phyloP scores from a whole-genome alignment of 2,888 invertebrate species.

The Zele albiditarsus region DNA sequence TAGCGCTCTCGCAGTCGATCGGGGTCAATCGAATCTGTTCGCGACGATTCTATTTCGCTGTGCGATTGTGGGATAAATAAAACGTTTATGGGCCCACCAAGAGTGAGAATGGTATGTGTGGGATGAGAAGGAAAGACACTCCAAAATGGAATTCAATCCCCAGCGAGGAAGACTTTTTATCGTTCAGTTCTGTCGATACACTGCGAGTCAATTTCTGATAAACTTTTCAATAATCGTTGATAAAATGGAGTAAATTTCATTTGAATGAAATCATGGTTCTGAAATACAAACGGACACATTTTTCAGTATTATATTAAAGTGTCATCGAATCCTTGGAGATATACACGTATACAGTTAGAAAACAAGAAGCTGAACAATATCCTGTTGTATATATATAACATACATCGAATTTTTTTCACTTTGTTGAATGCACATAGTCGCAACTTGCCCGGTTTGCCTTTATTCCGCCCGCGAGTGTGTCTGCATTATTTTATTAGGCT shows the following conservation, averaged over 20 bases:
- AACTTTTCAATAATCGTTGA: conserved; percentile 7
- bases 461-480: conserved; percentile 38
- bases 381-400: background rate
- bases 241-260: background rate
- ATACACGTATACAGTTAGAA: background rate
- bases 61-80: conserved; percentile 51
- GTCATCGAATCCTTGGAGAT: background rate
- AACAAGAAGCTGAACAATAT: background rate
- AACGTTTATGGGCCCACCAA: conserved; percentile 55
- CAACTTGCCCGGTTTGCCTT: conserved; percentile 25
- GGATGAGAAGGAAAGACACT: conserved; percentile 44
- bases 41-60: conserved; percentile 63
- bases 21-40: conserved; percentile 51
- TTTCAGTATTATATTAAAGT: too few relatives aligned
- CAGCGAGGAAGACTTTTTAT: conserved; percentile 40
- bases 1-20: conserved; percentile 57
- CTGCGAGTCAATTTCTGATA: conserved; percentile 6
- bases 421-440: conserved; percentile 13
- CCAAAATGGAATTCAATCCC: conserved; percentile 61
- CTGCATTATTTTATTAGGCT: conserved; percentile 72
- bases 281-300: background rate
- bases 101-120: conserved; percentile 30
- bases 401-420: conserved; percentile 10
- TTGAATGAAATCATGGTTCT: background rate
- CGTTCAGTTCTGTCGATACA: conserved; percentile 16